phyloP scores from a whole-genome alignment of 2,888 invertebrate genomes.

The Blera fallax region DNA sequence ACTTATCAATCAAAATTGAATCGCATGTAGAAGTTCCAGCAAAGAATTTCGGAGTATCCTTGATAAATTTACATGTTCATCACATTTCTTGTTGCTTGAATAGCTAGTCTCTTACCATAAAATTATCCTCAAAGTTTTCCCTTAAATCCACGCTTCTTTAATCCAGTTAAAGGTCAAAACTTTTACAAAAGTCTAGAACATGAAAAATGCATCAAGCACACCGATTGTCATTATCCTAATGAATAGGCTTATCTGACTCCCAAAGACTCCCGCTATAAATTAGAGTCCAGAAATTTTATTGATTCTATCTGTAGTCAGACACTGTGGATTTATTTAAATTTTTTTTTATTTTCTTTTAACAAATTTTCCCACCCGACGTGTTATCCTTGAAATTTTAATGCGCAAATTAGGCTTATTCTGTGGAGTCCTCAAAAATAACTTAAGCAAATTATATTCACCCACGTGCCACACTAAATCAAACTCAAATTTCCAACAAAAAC shows the following conservation, averaged over 20 bases:
- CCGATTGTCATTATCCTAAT: constrained; percentile 14
- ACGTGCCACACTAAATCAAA: constrained; percentile 64
- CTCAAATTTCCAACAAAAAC: constrained; percentile 36
- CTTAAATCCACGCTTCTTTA: background rate
- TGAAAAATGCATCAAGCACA: background rate
- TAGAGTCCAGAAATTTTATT: background rate
- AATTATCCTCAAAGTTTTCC: background rate
- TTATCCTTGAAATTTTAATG: constrained; percentile 3
- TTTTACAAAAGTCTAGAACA: background rate
- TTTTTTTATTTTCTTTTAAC: background rate
- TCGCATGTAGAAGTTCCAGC: no score
- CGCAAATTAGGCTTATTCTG: constrained; percentile 3
- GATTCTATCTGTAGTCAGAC: background rate
- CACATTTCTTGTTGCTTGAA: no score
- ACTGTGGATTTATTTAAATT: background rate
- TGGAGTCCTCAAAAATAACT: constrained; percentile 44
- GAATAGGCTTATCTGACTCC: constrained; percentile 5
- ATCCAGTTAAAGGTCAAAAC: background rate
- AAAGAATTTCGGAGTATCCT: no score
- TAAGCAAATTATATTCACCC: constrained; percentile 59
- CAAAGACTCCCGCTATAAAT: background rate
- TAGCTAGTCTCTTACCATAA: no score
- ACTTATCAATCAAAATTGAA: no score
- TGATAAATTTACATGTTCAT: no score
- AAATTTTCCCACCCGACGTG: background rate